Evolutionary conservation across 2,113 vertebrate species (phyloP), one percentile per base, ranked within the genome.

Genomic region (Sinocyclocheilus anshuiensis): DNA sequence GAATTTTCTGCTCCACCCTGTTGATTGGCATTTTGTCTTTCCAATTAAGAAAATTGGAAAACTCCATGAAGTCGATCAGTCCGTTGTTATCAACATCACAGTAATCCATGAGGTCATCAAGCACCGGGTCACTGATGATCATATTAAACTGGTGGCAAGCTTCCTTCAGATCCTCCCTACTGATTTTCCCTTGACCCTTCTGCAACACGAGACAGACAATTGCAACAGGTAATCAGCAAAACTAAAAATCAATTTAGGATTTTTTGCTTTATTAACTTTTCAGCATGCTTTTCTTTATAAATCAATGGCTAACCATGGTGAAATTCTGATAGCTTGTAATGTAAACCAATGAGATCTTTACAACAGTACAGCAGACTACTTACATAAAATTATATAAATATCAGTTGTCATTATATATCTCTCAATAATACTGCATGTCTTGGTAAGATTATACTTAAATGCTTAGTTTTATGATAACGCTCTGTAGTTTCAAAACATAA

Each of bases 1-100:
- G 53, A 77, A 96, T 89, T 45, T 87, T 89, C 88, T 96, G 93
- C 90, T 97, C 97, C 84, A 71, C 88, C 1, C 90, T 87, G 75
- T 89, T 92, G 86, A 96, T 74, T 5, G 93, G 91, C 90, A 92
- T 94, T 92, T 92, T 96, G 88, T 96, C 94, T 93, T 97, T 97
- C 97, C 96, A 98, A 91, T 94, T 98, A 71, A 99, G 95, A 90
- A 97, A 98, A 89, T 97, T 96, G 0, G 89, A 90, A 91, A 99
- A 98, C 84, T 98, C 96, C 72, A 91, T 26, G 79, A 96, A 97
- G 93, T 91, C 93, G 86, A 98, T 96, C 12, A 92, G 83, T 61
- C 96, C 97, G 4, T 97, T 95, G 53, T 94, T 91, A 92, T 97
- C 94, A 53, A 91, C 82, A 88, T 97, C 97, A 89, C 98, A 98